These are phyloP conservation scores for Pampus argenteus DNA, from an alignment of 2,797 vertebrate species.

Conservation along the genomic window DNA sequence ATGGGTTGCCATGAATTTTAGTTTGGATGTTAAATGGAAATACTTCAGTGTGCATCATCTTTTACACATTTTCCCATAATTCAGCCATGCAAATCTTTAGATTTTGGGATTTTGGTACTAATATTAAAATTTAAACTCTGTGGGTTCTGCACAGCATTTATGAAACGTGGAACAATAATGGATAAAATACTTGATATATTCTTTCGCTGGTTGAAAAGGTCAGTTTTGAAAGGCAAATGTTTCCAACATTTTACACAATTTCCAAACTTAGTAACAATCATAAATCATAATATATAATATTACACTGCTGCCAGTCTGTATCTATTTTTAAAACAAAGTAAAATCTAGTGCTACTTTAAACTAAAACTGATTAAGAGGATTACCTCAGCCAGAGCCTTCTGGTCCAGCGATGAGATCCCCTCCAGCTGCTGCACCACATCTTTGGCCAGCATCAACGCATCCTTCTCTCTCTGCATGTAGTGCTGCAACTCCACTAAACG, in stretches of 20 bases:
- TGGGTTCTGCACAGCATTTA: too few relatives aligned
- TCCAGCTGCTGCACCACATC: slow-evolving; percentile 91
- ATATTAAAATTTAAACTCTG: too few relatives aligned
- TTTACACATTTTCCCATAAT: too few relatives aligned
- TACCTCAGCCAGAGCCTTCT: slow-evolving; percentile 89
- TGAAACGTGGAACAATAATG: too few relatives aligned
- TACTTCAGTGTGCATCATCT: too few relatives aligned
- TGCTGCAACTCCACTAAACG: slow-evolving; percentile 88
- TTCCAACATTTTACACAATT: neutral
- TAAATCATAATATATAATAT: neutral
- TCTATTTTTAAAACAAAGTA: neutral
- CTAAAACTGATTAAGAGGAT: neutral
- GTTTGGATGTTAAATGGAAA: too few relatives aligned
- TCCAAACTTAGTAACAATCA: neutral
- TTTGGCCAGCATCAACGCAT: slow-evolving; percentile 87
- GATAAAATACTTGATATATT: too few relatives aligned
- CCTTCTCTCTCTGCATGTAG: slow-evolving; percentile 87
- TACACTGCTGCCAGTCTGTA: neutral
- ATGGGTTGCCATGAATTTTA: too few relatives aligned
- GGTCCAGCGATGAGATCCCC: slow-evolving; percentile 86
- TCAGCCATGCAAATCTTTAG: too few relatives aligned
- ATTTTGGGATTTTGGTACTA: too few relatives aligned
- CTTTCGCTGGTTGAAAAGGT: too few relatives aligned
- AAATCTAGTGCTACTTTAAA: neutral
- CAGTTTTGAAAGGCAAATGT: neutral